These are phyloP conservation scores for Lithophane leautieri DNA, from an alignment of 2,888 invertebrate species.

Conservation along the genomic window DNA sequence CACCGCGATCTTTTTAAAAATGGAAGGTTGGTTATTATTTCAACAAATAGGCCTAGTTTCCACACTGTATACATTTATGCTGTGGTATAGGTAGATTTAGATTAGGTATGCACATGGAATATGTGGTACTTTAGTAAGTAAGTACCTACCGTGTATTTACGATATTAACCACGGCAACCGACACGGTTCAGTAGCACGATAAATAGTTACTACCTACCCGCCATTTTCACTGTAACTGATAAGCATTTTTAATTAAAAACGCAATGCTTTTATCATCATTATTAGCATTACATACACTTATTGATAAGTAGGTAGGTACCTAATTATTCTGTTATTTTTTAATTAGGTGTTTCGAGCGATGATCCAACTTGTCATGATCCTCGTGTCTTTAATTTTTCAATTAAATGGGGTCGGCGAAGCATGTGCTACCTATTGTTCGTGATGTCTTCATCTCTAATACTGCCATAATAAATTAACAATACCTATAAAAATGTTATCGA, in stretches of 20 bases:
- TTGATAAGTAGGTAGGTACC: neutral
- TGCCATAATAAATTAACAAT: neutral
- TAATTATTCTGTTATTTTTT: neutral
- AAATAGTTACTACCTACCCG: conserved; percentile 12
- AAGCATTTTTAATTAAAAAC: conserved; percentile 54
- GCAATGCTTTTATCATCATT: conserved; percentile 8
- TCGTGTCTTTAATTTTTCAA: neutral
- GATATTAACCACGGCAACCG: conserved; percentile 53
- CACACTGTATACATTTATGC: too few species aligned
- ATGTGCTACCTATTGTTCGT: neutral
- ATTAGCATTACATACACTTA: conserved; percentile 12
- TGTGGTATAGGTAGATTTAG: too few species aligned
- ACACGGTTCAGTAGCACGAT: conserved; percentile 45
- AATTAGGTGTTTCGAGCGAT: neutral
- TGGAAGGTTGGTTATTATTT: too few species aligned
- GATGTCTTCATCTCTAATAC: neutral
- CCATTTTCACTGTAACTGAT: conserved; percentile 30
- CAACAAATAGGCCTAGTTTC: too few species aligned
- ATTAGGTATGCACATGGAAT: neutral
- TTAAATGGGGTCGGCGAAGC: neutral
- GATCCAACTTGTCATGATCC: neutral
- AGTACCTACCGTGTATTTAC: conserved; percentile 24
- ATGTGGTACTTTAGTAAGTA: neutral
- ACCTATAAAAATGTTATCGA: neutral
- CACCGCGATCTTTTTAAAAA: too few species aligned